Evolutionary conservation across 1,140 invertebrate species (phyloP).

Genomic region (Mactra quadrangularis): DNA sequence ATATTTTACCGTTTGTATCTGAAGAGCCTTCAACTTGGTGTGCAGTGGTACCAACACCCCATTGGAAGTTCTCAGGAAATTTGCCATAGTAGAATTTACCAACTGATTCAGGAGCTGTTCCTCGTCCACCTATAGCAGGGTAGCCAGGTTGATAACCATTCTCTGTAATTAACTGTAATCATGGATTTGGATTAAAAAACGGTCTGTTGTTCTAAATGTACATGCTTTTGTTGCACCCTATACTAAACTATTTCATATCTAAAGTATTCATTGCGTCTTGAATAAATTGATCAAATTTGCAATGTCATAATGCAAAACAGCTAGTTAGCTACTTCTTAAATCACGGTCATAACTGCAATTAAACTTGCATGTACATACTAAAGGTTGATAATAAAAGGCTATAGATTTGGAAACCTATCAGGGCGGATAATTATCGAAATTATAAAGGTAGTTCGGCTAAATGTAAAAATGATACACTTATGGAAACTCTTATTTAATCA

Average conservation of each 20-base stretch:
- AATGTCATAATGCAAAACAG: too few species aligned
- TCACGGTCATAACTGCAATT: too few species aligned
- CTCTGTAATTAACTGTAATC: constrained; percentile 30
- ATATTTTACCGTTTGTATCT: too few species aligned
- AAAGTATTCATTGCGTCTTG: neutral
- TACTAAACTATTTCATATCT: neutral
- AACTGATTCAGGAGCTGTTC: constrained; percentile 55
- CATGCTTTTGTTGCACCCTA: neutral
- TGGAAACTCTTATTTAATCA: too few species aligned
- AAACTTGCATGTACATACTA: too few species aligned
- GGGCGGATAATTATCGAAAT: too few species aligned
- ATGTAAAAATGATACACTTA: too few species aligned
- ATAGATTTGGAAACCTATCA: too few species aligned
- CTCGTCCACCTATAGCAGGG: constrained; percentile 62
- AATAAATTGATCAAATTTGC: neutral
- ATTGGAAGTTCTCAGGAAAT: constrained; percentile 82
- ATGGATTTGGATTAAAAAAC: too few species aligned
- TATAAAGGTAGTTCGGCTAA: too few species aligned
- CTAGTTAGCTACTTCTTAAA: too few species aligned
- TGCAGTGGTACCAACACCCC: constrained; percentile 82
- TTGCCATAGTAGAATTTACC: constrained; percentile 61
- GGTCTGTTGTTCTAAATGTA: neutral
- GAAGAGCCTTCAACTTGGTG: constrained; percentile 85
- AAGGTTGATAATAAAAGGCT: too few species aligned
- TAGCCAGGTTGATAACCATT: constrained; percentile 62